phyloP scores from a whole-genome alignment of 2,797 vertebrate genomes.

The Rousettus madagascariensis region DNA sequence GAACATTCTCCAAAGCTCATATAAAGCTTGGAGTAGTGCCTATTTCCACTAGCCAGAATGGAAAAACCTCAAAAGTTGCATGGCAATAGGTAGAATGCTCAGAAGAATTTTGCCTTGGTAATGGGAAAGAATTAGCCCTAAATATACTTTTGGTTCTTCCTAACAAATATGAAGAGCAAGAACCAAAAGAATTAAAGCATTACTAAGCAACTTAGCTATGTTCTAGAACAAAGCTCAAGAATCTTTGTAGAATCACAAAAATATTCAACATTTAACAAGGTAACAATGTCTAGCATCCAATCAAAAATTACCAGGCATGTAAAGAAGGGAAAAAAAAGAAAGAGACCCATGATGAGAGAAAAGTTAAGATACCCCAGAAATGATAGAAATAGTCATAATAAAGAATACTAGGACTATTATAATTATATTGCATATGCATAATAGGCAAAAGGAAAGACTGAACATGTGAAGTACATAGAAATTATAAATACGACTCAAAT shows the following conservation, averaged over 20 bases:
- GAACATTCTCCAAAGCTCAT: not conserved
- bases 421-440: not conserved
- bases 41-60: not conserved
- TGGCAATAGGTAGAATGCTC: not conserved
- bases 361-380: not conserved
- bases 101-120: slow-evolving; percentile 3
- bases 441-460: not conserved
- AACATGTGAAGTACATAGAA: not conserved
- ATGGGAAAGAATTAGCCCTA: not conserved
- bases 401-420: not conserved
- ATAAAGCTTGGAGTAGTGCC: not conserved
- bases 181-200: not conserved
- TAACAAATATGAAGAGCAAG: not conserved
- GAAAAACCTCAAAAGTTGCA: not conserved
- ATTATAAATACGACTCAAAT: not conserved
- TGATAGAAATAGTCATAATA: not conserved
- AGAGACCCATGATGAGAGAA: not conserved
- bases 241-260: too few relatives aligned
- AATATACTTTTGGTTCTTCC: not conserved
- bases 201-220: not conserved
- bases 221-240: not conserved
- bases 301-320: not conserved
- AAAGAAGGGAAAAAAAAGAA: not conserved
- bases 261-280: not conserved
- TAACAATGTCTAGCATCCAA: not conserved